Evolutionary conservation across 2,888 invertebrate species (phyloP), one percentile per base, ranked within the genome.

Genomic region (Achlya flavicornis): DNA sequence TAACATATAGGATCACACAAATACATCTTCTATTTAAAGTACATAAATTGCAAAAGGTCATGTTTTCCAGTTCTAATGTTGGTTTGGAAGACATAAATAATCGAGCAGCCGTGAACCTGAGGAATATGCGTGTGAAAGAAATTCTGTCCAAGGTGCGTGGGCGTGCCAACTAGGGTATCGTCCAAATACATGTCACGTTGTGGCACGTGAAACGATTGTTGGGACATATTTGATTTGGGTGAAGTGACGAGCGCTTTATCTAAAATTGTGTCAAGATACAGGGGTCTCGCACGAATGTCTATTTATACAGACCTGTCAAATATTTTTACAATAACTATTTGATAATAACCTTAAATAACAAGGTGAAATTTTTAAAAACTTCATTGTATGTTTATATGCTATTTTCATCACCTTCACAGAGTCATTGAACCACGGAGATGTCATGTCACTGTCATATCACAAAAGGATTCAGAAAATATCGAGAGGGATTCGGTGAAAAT

Each of bases 61-160:
- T 69, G 65, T 63, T 68, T 69, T 67, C 65, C 68, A 70, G 73
- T 69, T 68, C 64, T 74, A 72, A 74, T 72, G 76, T 80, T 82
- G 79, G 81, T 82, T 82, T 76, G 75, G 75, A 68, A 75, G 71
- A 71, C 70, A 73, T 70, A 78, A 80, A 81, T 80, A 83, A 69
- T 70, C 70, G 72, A 65, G 66, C 71, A 80, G 74, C 86, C 86
- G 65, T 87, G 88, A 89, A 88, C 87, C 79, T 84, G 75, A 73
- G 7, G 75, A 77, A 69, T 72, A 74, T 73, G 75, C 69, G 72
- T 70, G 69, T 61, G 69, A 76, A 80, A 78, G 72, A 77, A 76
- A 82, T 71, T 69, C 66, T 16, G 60, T 69, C 64, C 65, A 67
- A 63, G 61, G 61, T 59, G 75, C 69, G 77, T 70, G 75, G 78